Conservation (phyloP, 2,797 vertebrate genomes). For the Myotis daubentonii region DNA sequence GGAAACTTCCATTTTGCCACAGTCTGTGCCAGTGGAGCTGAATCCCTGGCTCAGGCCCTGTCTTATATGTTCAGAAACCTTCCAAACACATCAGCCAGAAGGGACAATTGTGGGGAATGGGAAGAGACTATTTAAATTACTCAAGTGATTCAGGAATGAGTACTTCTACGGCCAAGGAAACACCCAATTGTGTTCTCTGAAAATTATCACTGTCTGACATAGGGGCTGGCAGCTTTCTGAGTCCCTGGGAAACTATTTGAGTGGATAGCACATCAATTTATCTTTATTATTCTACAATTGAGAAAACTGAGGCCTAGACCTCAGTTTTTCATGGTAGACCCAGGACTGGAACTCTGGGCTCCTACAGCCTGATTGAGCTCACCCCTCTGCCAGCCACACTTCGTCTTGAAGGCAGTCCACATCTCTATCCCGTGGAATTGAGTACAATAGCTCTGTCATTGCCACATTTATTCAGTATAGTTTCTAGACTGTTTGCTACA, state of each 20-base stretch:
- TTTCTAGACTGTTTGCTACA: background rate
- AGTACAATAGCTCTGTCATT: background rate
- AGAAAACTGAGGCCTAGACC: background rate
- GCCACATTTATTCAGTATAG: background rate
- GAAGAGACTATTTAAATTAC: slow-evolving; percentile 43
- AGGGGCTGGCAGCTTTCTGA: slow-evolving; percentile 39
- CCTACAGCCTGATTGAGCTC: background rate
- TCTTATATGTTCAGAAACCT: background rate
- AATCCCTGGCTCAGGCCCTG: background rate
- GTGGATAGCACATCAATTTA: background rate
- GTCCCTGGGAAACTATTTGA: background rate
- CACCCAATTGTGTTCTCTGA: slow-evolving; percentile 11
- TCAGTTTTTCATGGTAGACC: background rate
- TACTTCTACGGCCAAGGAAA: background rate
- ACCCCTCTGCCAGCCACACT: background rate
- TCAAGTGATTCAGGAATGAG: slow-evolving; percentile 47
- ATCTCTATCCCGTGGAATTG: background rate
- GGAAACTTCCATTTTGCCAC: background rate
- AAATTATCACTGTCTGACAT: slow-evolving; percentile 29
- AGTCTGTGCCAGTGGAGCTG: background rate
- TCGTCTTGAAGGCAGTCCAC: background rate
- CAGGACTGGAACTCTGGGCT: background rate
- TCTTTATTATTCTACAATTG: slow-evolving; percentile 8
- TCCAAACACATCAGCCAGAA: background rate
- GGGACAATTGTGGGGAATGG: background rate